Evolutionary conservation across 2,797 vertebrate genomes (phyloP), one percentile per base, ranked within the genome.

Genomic region (Pampus argenteus): DNA sequence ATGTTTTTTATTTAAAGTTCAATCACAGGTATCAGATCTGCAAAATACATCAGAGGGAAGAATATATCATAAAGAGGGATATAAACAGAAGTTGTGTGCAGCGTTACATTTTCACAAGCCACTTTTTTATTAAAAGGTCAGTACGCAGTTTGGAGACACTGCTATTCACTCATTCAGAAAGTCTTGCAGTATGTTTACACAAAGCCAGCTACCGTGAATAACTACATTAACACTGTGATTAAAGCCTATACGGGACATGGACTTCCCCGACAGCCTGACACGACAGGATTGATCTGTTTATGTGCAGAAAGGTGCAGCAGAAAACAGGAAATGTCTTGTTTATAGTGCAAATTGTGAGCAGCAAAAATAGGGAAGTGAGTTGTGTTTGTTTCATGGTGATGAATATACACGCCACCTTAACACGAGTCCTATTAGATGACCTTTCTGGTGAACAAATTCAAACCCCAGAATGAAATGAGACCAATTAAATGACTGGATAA

Each of bases 11-110:
- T 23, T 38, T 2, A 65, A 69, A 64, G 34, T 5, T 47, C 28
- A 56, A 76, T 71, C 47, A 56, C 71, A 60, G 59, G 29, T n/a
- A n/a, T 58, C 42, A 69, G 48, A 74, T 78, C 66, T 81, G 67
- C 57, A 64, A 81, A 87, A 81, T 28, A 60, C 36, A 78, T 83
- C 49, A 78, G 66, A 54, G 25, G 15, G 31, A 5, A n/a, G 13
- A 34, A 18, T 54, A 55, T 7, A 22, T 52, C 40, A 51, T 26
- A 49, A 25, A 51, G 29, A 31, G 36, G 42, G 20, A 64, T 1
- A 66, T 52, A 64, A 22, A 26, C 17, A 1, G 40, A 51, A 48
- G 8, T 44, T 44, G 34, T 18, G 47, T 55, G 76, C 11, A 23
- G 14, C 3, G 20, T 4, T 1, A 23, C 9, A 62, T 49, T 48